Conservation (phyloP, 1,140 invertebrate species). For the Cheumatopsyche charites region DNA sequence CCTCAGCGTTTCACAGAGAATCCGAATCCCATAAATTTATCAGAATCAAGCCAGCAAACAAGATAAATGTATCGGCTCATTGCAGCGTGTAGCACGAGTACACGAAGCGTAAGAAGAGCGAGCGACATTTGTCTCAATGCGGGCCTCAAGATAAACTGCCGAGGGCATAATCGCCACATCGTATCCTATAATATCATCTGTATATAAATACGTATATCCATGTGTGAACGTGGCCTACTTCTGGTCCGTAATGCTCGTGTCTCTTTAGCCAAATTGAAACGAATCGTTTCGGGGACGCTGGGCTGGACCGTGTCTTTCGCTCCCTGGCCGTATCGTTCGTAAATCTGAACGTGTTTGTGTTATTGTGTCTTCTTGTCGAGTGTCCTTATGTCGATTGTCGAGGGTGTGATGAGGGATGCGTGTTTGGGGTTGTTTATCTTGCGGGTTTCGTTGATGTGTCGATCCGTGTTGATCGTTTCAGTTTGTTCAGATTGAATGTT, state of each 20-base stretch:
- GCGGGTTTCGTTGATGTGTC: too few species aligned
- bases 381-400: too few species aligned
- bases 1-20: too few species aligned
- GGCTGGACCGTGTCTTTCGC: background rate
- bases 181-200: too few species aligned
- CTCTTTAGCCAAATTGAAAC: constrained; percentile 14
- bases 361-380: too few species aligned
- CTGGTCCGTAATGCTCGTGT: background rate
- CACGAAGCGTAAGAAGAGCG: background rate
- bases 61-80: constrained; percentile 46
- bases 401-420: too few species aligned
- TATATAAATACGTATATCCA: too few species aligned
- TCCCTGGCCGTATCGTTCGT: too few species aligned
- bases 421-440: too few species aligned
- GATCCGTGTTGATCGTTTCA: too few species aligned
- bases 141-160: constrained; percentile 3
- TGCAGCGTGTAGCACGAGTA: constrained; percentile 23
- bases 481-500: too few species aligned
- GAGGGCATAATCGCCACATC: background rate
- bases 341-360: too few species aligned
- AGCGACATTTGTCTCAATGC: constrained; percentile 14
- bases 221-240: background rate
- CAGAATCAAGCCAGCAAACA: constrained; percentile 44
- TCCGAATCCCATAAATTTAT: constrained; percentile 40
- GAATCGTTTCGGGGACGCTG: background rate